These are phyloP conservation scores for Ips typographus DNA, from an alignment of 1,140 invertebrate genomes.

Conservation along the genomic window DNA sequence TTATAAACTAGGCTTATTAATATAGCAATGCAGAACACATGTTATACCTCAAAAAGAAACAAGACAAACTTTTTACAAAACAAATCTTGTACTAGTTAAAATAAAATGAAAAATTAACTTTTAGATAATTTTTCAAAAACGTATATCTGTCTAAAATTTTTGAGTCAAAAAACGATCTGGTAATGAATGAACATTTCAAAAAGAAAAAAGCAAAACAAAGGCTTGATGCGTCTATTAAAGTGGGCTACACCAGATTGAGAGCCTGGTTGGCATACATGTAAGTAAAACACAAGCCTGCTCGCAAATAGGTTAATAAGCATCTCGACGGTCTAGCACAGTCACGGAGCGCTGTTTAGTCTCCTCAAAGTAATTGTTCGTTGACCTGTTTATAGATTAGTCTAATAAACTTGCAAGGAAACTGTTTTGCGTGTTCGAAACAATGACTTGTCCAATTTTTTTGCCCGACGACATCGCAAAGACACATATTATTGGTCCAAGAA, in stretches of 20 bases:
- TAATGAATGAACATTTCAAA: too few species aligned
- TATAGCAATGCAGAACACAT: too few species aligned
- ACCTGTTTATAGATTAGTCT: constrained; percentile 26
- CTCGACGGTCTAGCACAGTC: constrained; percentile 22
- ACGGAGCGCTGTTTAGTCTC: constrained; percentile 34
- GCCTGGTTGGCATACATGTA: not conserved
- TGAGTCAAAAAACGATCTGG: too few species aligned
- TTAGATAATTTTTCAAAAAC: too few species aligned
- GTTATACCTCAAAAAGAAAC: too few species aligned
- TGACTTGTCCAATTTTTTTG: not conserved
- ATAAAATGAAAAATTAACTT: too few species aligned
- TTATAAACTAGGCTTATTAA: too few species aligned
- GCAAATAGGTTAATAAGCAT: constrained; percentile 34
- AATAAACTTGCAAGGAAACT: constrained; percentile 23
- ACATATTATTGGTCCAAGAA: not conserved
- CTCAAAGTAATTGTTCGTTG: constrained; percentile 28
- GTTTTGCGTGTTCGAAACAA: constrained; percentile 17
- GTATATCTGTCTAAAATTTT: too few species aligned
- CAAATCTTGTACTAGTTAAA: too few species aligned
- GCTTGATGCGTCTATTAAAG: not conserved
- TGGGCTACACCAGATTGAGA: constrained; percentile 5
- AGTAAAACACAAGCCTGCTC: not conserved
- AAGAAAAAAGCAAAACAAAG: not conserved
- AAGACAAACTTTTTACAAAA: too few species aligned
- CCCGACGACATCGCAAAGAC: not conserved